Percentiles rank a stretch among this genome's conserved stretches.
phyloP scores from a whole-genome alignment of 2,797 vertebrate genomes.

The Sebastes nivosus region DNA sequence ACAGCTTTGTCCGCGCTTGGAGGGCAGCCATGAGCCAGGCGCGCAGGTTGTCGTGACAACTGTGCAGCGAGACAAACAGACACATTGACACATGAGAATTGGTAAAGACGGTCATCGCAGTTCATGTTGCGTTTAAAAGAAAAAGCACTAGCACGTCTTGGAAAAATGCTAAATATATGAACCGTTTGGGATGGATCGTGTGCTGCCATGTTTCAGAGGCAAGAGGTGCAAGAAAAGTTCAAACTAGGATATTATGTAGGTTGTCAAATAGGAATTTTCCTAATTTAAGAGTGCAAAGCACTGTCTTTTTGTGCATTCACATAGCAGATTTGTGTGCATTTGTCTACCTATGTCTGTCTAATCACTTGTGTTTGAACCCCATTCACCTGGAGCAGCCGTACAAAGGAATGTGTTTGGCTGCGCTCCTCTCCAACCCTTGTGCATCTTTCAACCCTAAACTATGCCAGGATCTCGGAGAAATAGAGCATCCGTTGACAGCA shows the following conservation, averaged over 20 bases:
- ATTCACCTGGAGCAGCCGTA: conserved; percentile 55
- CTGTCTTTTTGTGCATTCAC: neutral
- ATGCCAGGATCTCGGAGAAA: conserved; percentile 65
- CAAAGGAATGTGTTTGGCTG: conserved; percentile 64
- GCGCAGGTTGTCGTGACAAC: conserved; percentile 75
- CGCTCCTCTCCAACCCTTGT: conserved; percentile 55
- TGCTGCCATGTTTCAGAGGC: neutral
- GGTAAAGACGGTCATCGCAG: neutral
- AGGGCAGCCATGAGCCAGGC: conserved; percentile 72
- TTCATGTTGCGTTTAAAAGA: neutral
- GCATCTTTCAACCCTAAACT: conserved; percentile 74
- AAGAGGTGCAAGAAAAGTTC: neutral
- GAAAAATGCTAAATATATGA: neutral
- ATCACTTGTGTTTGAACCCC: conserved; percentile 41
- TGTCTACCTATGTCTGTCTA: neutral
- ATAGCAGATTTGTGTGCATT: neutral
- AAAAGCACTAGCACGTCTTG: neutral
- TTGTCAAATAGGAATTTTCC: neutral
- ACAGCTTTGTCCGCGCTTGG: conserved; percentile 79
- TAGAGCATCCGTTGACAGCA: conserved; percentile 77
- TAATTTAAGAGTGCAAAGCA: neutral
- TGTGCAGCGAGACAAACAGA: conserved; percentile 27
- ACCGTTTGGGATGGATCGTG: neutral
- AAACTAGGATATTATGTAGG: neutral
- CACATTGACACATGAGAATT: conserved; percentile 6